Evolutionary conservation across 2,113 vertebrate species (phyloP).

Genomic region (Reinhardtius hippoglossoides): DNA sequence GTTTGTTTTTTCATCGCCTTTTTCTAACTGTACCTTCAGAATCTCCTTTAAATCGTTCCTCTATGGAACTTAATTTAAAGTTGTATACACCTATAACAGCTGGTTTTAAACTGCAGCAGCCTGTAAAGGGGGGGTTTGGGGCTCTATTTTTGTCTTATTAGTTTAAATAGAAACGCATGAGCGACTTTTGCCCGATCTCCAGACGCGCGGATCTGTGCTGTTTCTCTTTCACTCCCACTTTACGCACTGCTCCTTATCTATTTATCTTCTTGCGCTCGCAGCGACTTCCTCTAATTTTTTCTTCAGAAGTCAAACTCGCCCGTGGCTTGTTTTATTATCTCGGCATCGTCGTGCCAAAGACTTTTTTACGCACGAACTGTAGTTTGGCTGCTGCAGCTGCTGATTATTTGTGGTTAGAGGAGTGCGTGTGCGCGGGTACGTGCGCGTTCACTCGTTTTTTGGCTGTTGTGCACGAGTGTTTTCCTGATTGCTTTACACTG

Average conservation of each 20-base stretch:
- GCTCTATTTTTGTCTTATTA: background rate
- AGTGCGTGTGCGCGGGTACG: background rate
- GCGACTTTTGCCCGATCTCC: conserved; percentile 38
- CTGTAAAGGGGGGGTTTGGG: too few relatives aligned
- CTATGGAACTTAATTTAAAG: conserved; percentile 44
- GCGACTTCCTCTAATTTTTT: conserved; percentile 77
- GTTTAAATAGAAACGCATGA: background rate
- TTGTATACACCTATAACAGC: background rate
- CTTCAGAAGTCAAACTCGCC: conserved; percentile 79
- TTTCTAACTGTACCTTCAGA: background rate
- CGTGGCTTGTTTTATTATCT: conserved; percentile 77
- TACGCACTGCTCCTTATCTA: conserved; percentile 63
- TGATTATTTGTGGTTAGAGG: conserved; percentile 26
- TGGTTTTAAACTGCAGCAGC: background rate
- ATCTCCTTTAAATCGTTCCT: background rate
- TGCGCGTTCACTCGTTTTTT: conserved; percentile 1
- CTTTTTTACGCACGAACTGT: conserved; percentile 39
- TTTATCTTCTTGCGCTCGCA: conserved; percentile 71
- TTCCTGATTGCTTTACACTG: conserved; percentile 26
- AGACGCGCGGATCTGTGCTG: conserved; percentile 52
- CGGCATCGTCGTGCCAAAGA: conserved; percentile 63
- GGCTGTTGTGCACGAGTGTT: conserved; percentile 25
- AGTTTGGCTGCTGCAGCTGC: conserved; percentile 42
- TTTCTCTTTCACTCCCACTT: conserved; percentile 5
- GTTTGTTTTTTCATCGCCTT: background rate